Evolutionary conservation across 2,113 vertebrate species (phyloP).

Genomic region (Alouatta palliata): DNA sequence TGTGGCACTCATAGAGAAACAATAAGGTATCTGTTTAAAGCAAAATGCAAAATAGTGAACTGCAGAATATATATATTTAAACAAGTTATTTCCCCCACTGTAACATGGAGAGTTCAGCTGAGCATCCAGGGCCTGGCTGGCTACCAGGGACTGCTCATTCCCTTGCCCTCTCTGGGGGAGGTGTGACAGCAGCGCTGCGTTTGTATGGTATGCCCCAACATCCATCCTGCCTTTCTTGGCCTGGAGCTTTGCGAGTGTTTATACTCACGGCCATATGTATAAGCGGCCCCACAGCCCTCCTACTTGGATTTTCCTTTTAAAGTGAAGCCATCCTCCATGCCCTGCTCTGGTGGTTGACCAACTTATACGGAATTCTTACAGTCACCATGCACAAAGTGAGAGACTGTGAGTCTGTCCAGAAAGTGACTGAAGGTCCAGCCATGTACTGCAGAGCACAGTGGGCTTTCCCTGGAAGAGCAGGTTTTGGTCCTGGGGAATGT

Average conservation of each 20-base stretch:
- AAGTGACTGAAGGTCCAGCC: neutral
- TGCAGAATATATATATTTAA: slow-evolving; percentile 69
- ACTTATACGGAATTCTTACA: neutral
- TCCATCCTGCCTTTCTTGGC: slow-evolving; percentile 56
- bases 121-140: neutral
- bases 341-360: neutral
- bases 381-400: neutral
- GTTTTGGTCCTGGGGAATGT: neutral
- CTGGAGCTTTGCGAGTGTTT: slow-evolving; percentile 57
- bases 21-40: slow-evolving; percentile 74
- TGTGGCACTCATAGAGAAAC: slow-evolving; percentile 61
- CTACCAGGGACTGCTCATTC: slow-evolving; percentile 26
- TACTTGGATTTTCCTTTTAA: slow-evolving; percentile 69
- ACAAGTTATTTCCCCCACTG: slow-evolving; percentile 48
- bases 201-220: slow-evolving; percentile 23
- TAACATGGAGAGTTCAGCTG: slow-evolving; percentile 60
- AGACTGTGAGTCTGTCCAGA: neutral
- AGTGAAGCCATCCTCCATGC: slow-evolving; percentile 60
- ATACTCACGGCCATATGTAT: neutral
- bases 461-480: neutral
- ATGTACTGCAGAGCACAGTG: neutral
- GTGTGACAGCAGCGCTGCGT: neutral
- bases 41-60: slow-evolving; percentile 68
- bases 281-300: slow-evolving; percentile 7
- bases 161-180: neutral